phyloP scores from a whole-genome alignment of 2,113 vertebrate genomes.

The rat (Rattus norvegicus) region GRCr8 NC_086026.1:93561501-93562000 shows the following conservation, averaged over 20 bases:
- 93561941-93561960: neutral
- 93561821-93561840: neutral
- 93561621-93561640: constrained; percentile 20
- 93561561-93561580: too few relatives aligned
- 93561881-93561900: neutral
- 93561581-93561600: too few relatives aligned
- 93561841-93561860: neutral
- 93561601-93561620: neutral
- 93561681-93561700: neutral
- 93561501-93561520: too few relatives aligned
- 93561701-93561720: neutral
- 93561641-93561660: neutral
- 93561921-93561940: constrained; percentile 36
- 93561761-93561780: neutral
- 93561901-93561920: neutral
- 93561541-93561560: too few relatives aligned
- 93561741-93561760: neutral
- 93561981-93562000: neutral
- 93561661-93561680: neutral
- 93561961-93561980: neutral
- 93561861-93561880: neutral
- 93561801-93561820: neutral
- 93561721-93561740: neutral
- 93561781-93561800: neutral
- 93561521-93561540: too few relatives aligned